These are phyloP conservation scores for Pseudorectes ferrugineus DNA, from an alignment of 2,113 vertebrate genomes.

Conservation along the genomic window DNA sequence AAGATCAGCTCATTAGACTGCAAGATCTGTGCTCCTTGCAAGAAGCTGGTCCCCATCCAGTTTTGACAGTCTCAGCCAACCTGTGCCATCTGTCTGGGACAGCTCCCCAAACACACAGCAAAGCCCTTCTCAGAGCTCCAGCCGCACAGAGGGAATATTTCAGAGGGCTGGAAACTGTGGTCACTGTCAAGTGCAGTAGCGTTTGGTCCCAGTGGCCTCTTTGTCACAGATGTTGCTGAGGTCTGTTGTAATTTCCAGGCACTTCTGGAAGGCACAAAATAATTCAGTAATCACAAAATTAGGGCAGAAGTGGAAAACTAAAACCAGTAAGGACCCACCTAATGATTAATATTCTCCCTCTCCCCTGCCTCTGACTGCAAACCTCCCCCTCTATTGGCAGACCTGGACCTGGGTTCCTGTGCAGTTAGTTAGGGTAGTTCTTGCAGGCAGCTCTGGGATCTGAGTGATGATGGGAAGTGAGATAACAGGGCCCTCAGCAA, in stretches of 20 bases:
- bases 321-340: neutral
- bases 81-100: slow-evolving; percentile 1
- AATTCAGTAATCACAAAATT: neutral
- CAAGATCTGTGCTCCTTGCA: neutral
- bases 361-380: neutral
- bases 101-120: neutral
- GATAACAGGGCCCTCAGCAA: neutral
- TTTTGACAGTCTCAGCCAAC: neutral
- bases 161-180: neutral
- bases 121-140: neutral
- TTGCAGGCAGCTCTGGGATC: neutral
- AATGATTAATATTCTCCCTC: neutral
- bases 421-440: neutral
- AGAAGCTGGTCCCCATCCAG: slow-evolving; percentile 16
- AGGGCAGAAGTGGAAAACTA: neutral
- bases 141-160: neutral
- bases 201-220: neutral
- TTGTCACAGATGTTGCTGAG: neutral
- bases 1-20: neutral
- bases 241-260: neutral
- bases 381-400: neutral
- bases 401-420: neutral
- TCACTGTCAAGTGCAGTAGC: neutral
- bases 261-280: neutral
- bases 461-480: neutral